A percentile compares a stretch with the other conserved stretches of the same genome.
phyloP scores from a whole-genome alignment of 2,888 invertebrate species.

The Geotrupes spiniger region DNA sequence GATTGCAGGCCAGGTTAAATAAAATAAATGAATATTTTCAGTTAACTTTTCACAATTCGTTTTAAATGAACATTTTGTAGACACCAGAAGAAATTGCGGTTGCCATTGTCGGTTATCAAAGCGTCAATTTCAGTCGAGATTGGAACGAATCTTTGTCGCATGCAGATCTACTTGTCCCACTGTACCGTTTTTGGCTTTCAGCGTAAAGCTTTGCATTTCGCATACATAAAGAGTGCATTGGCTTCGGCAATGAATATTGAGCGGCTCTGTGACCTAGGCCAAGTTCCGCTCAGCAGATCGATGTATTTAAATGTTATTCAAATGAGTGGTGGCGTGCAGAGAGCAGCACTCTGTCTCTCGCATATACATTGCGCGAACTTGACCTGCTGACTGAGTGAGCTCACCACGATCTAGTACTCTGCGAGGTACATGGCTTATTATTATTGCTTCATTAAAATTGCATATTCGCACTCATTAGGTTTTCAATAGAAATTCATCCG shows the following conservation, averaged over 20 bases:
- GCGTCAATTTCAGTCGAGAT: background rate
- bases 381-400: conserved; percentile 34
- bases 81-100: too few relatives aligned
- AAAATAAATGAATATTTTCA: too few relatives aligned
- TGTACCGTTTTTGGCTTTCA: conserved; percentile 7
- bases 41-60: too few relatives aligned
- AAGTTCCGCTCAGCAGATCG: conserved; percentile 36
- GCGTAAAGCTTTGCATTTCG: conserved; percentile 13
- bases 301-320: conserved; percentile 40
- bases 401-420: conserved; percentile 16
- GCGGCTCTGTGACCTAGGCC: conserved; percentile 35
- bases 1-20: too few relatives aligned
- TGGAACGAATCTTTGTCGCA: background rate
- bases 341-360: conserved; percentile 29
- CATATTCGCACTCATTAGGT: background rate
- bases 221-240: conserved; percentile 31
- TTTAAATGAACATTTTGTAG: too few relatives aligned
- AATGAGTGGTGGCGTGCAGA: conserved; percentile 36
- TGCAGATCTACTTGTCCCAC: conserved; percentile 1
- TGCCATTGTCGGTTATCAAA: too few relatives aligned
- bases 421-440: conserved; percentile 12
- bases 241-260: conserved; percentile 31
- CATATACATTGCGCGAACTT: conserved; percentile 34
- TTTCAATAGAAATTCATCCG: too few relatives aligned
- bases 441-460: conserved; percentile 16